Evolutionary conservation across 2,888 invertebrate genomes (phyloP), one percentile per base, ranked within the genome.

Genomic region (Bombyx huttoni): DNA sequence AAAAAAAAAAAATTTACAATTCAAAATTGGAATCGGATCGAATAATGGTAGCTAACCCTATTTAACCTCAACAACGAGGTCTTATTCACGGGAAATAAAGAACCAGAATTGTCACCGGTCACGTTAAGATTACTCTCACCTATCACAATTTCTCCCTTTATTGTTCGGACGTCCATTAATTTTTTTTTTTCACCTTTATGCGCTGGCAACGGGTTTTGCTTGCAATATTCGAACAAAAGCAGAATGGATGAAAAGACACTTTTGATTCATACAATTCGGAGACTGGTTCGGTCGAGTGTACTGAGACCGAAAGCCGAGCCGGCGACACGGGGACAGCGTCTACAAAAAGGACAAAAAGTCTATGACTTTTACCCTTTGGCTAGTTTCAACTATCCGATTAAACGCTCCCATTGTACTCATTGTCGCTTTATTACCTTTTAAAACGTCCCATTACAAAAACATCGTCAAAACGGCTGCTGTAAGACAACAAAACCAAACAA

Each of bases 81-180:
- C 70, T 69, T 74, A 66, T 73, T 64, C 61, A 59, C 60, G 65
- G 65, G 72, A 76, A 72, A 74, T 72, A 81, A 78, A 74, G 75
- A 72, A 73, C 75, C 67, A 70, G 76, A 73, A 78, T 75, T 67
- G 76, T 75, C 76, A 66, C 70, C 68, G 76, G 69, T 70, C 70
- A 73, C 71, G 62, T 76, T 70, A 79, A 87, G 83, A 84, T 82
- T 79, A 78, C 82, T 84, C 85, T 82, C 86, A 80, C 87, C 87
- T 85, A 87, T 87, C 83, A 87, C 81, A 84, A 88, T 87, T 85
- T 86, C 87, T 78, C 75, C 69, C 63, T 7, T 35, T 64, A 81
- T 87, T 87, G 85, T 86, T 73, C 70, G 73, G 75, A 77, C 75
- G 73, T 73, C 80, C 84, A 87, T 86, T 86, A 85, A 83, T 72